Base-by-base conservation (phyloP, 2,797 vertebrate genomes). In the Lutjanus campechanus region DNA sequence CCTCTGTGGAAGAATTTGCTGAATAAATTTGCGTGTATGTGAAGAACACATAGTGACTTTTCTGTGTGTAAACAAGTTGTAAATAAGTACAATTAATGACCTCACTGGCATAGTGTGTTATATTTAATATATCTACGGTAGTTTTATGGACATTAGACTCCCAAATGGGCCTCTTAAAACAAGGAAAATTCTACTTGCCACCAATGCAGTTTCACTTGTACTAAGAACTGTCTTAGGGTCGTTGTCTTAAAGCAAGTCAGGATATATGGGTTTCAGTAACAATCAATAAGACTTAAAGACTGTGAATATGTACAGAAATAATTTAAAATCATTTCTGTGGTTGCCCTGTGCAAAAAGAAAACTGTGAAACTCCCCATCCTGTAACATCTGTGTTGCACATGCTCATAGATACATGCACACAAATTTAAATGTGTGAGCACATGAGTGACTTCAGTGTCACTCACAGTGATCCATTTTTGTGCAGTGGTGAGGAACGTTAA, bases 181-280 rank as follows among this genome's bases (percentile, higher is more conserved):
- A 36, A 36, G 29, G 29, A 36, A 36, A 25, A 2, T 0, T 51
- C 8, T 15, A n/a, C 29, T 59, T 56, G 55, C 62, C 46, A 44
- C 47, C 13, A 0, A 0, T 36, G 65, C 53, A 73, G 65, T 83
- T 81, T 77, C 40, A 81, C 46, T 79, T 82, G 55, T 40, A 41
- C 2, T 8, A 22, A 16, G 9, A 65, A 25, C 5, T 12, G 51
- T 40, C 16, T 63, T 47, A 40, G 9, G 9, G 7, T 55, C 40
- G 43, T 16, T 64, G 19, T 43, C 19, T 41, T 29, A 5, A 68
- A 36, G 19, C 5, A 36, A 60, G 25, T 58, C 50, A 71, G 47
- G 49, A 41, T 65, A 6, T 7, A 44, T 41, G 40, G 29, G 11
- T 22, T 40, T 16, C 16, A 44, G 11, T 41, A 4, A 44, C n/a